Percentiles rank a stretch among this genome's conserved stretches.
These are phyloP conservation scores for Heliconius melpomene DNA, from an alignment of 1,140 invertebrate species.

Conservation along the genomic window DNA sequence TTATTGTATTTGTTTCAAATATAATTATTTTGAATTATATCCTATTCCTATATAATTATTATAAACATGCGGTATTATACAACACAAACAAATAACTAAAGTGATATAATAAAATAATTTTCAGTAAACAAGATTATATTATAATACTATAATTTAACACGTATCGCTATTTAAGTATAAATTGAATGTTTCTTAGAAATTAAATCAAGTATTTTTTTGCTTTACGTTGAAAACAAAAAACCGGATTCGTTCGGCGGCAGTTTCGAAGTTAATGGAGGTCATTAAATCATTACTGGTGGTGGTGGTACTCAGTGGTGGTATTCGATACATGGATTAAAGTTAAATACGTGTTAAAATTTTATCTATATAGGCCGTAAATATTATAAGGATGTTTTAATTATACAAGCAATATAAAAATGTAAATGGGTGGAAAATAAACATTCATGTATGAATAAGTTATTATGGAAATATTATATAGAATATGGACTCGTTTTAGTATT, in stretches of 20 bases:
- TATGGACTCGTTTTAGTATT: not conserved
- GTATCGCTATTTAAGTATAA: not conserved
- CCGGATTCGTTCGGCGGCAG: conserved; percentile 5
- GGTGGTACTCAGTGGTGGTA: not conserved
- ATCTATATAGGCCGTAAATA: not conserved
- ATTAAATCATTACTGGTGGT: conserved; percentile 21
- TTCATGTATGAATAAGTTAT: not conserved
- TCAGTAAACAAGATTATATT: not conserved
- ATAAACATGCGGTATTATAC: too few species aligned
- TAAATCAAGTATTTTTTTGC: conserved; percentile 12
- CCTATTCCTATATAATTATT: too few species aligned
- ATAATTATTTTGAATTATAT: too few species aligned
- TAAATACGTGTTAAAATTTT: conserved; percentile 7
- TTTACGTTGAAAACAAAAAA: conserved; percentile 7
- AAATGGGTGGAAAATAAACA: not conserved
- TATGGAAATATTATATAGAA: not conserved
- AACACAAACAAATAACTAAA: not conserved
- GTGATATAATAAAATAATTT: not conserved
- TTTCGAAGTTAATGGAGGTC: conserved; percentile 15
- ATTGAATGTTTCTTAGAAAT: conserved; percentile 11
- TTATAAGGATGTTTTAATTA: conserved; percentile 3
- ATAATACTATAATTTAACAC: not conserved
- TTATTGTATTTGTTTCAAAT: too few species aligned
- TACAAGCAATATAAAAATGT: not conserved
- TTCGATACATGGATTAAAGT: conserved; percentile 6